These are phyloP conservation scores for Epiblema foenella DNA, from an alignment of 2,888 invertebrate genomes.

Conservation along the genomic window DNA sequence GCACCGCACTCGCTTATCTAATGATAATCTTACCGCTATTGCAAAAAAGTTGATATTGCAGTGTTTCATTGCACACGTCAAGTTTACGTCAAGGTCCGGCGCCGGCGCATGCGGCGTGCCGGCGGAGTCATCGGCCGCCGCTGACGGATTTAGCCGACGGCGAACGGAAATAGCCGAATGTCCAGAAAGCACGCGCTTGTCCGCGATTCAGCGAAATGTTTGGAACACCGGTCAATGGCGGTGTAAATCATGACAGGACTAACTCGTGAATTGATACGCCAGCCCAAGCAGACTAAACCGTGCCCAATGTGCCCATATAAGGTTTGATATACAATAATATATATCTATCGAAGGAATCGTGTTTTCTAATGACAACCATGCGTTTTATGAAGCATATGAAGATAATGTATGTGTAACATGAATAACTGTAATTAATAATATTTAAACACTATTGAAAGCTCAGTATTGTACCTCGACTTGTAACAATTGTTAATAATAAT, in stretches of 20 bases:
- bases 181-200: constrained; percentile 70
- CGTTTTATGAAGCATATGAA: too few relatives aligned
- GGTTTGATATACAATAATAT: too few relatives aligned
- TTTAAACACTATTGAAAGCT: too few relatives aligned
- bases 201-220: constrained; percentile 72
- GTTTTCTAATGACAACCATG: background rate
- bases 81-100: constrained; percentile 73
- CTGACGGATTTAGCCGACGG: constrained; percentile 77
- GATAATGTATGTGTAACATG: too few relatives aligned
- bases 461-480: too few relatives aligned
- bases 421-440: too few relatives aligned
- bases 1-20: constrained; percentile 8
- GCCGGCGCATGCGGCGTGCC: constrained; percentile 65
- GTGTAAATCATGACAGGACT: constrained; percentile 48
- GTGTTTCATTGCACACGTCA: constrained; percentile 49
- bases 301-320: background rate
- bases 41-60: constrained; percentile 46
- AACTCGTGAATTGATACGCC: constrained; percentile 19
- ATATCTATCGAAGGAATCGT: too few relatives aligned
- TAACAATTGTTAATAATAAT: too few relatives aligned
- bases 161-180: constrained; percentile 79
- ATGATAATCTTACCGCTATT: constrained; percentile 21
- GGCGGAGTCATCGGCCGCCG: constrained; percentile 80
- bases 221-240: constrained; percentile 64
- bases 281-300: background rate